Percentiles rank a stretch among this genome's conserved stretches.
Evolutionary conservation across 2,888 invertebrate species (phyloP).

Genomic region (Orgyia antiqua): DNA sequence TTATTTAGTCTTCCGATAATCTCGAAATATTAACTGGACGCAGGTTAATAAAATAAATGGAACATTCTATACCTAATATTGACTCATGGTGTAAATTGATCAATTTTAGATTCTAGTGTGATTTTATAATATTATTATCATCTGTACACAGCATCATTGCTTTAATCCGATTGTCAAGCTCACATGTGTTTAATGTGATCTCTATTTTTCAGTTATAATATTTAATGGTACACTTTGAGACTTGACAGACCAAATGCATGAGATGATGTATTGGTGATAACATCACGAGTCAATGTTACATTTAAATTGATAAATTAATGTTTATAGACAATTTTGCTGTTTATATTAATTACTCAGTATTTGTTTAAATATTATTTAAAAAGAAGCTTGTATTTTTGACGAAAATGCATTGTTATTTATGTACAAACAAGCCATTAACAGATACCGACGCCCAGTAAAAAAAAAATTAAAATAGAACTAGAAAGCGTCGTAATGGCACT

Average conservation of each 20-base stretch:
- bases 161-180: conserved; percentile 7
- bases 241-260: conserved; percentile 5
- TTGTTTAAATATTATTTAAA: too few relatives aligned
- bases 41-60: conserved; percentile 29
- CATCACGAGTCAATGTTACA: conserved; percentile 12
- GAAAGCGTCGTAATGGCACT: too few relatives aligned
- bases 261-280: conserved; percentile 7
- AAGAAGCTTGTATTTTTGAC: too few relatives aligned
- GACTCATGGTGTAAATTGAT: conserved; percentile 11
- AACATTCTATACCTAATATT: conserved; percentile 13
- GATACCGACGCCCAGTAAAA: too few relatives aligned
- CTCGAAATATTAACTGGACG: conserved; percentile 18
- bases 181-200: conserved; percentile 14
- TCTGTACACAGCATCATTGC: conserved; percentile 8
- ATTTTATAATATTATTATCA: conserved; percentile 8
- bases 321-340: too few relatives aligned
- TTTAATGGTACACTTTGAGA: conserved; percentile 3
- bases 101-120: not conserved
- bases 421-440: too few relatives aligned
- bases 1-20: conserved; percentile 32
- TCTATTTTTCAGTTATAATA: conserved; percentile 14
- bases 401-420: too few relatives aligned
- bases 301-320: too few relatives aligned
- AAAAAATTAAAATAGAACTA: too few relatives aligned
- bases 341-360: too few relatives aligned